These are phyloP conservation scores for Drosophila sulfurigaster DNA, from an alignment of 1,140 invertebrate species.

Conservation along the genomic window DNA sequence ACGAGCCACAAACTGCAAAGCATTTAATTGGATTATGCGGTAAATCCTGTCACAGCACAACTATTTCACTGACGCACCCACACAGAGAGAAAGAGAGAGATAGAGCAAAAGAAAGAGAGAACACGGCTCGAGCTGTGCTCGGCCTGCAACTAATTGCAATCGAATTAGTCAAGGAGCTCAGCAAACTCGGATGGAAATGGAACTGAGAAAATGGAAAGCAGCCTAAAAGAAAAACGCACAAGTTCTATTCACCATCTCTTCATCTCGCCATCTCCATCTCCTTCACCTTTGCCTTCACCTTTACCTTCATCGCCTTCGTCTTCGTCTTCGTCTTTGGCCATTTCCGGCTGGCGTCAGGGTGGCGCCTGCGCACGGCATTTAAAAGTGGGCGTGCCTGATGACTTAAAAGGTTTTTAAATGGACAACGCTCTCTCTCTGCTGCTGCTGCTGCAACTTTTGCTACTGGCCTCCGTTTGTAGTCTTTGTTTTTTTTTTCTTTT, in stretches of 20 bases:
- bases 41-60: slow-evolving; percentile 77
- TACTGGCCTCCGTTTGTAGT: slow-evolving; percentile 26
- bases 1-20: slow-evolving; percentile 53
- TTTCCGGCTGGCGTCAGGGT: slow-evolving; percentile 81
- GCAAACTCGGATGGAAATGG: slow-evolving; percentile 36
- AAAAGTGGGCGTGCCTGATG: slow-evolving; percentile 80
- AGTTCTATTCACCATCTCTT: background rate
- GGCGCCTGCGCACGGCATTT: slow-evolving; percentile 72
- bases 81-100: background rate
- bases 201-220: slow-evolving; percentile 44
- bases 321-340: slow-evolving; percentile 28
- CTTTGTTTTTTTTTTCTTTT: background rate
- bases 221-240: slow-evolving; percentile 12
- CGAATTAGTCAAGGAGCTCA: slow-evolving; percentile 83
- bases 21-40: slow-evolving; percentile 79
- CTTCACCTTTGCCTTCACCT: background rate
- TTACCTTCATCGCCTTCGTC: background rate
- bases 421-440: slow-evolving; percentile 35
- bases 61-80: slow-evolving; percentile 56
- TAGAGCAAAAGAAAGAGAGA: background rate
- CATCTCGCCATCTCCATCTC: background rate
- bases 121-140: background rate
- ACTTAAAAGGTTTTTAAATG: slow-evolving; percentile 84
- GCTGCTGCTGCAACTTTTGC: background rate
- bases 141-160: slow-evolving; percentile 75